Evolutionary conservation across 2,888 invertebrate genomes (phyloP), one percentile per base, ranked within the genome.

Genomic region (Pachymerium ferrugineum): DNA sequence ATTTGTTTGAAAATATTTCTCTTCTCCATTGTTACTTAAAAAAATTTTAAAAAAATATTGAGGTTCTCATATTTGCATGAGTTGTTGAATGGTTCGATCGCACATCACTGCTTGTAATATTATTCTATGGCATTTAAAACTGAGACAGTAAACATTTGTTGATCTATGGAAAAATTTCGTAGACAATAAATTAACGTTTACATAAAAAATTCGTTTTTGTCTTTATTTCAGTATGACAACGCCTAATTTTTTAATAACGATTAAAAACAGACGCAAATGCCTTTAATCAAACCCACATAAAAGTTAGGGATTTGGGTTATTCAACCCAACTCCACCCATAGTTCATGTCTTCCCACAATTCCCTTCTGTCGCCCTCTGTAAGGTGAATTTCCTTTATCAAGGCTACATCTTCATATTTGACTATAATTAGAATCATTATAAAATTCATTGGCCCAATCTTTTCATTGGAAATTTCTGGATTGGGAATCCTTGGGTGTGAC

Each of bases 61-160:
- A n/a, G n/a, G n/a, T n/a, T n/a, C n/a, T n/a, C n/a, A n/a, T n/a
- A n/a, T n/a, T n/a, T n/a, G n/a, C n/a, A n/a, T n/a, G 62, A 62
- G 62, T 62, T 62, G 62, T 62, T 62, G 62, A n/a, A 28, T 28
- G 28, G 62, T 28, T 62, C 28, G 8, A 62, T 62, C 62, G 62
- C 62, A 62, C 62, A 28, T 62, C 62, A 25, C 62, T 62, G 62
- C 62, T 62, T 62, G 62, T 62, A 62, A 62, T 62, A 62, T 62
- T 62, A 62, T 10, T n/a, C n/a, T 22, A 62, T 8, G 22, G 62
- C 62, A 62, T 62, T 62, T 62, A 62, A 62, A 62, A 25, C 8
- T 62, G 62, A 62, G 12, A 62, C 16, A 28, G 62, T 62, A 62
- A 62, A 62, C 62, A 62, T 28, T 62, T 62, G 62, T 62, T 62